Evolutionary conservation across 2,797 vertebrate species (phyloP).

Genomic region (Leptodactylus fallax): DNA sequence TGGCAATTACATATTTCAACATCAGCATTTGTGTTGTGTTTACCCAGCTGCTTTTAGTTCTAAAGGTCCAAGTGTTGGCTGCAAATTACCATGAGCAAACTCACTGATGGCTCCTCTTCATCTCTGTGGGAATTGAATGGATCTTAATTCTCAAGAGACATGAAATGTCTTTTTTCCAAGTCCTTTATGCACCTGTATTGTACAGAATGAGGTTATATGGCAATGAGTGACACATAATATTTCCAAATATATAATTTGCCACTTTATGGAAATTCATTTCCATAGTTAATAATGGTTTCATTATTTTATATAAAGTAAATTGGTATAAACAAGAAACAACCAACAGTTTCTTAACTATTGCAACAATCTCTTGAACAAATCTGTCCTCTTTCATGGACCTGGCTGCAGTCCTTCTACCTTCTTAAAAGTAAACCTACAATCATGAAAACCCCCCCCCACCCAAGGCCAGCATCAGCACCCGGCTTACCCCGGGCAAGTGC

Average conservation of each 20-base stretch:
- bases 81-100: not conserved
- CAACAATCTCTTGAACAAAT: no score
- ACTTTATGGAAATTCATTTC: not conserved
- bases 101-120: not conserved
- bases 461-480: no score
- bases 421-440: no score
- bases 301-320: no score
- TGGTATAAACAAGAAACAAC: no score
- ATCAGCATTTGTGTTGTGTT: slow-evolving; percentile 57
- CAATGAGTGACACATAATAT: not conserved
- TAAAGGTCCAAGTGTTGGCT: slow-evolving; percentile 37
- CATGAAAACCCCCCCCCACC: no score
- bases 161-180: not conserved
- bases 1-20: slow-evolving; percentile 68
- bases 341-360: no score
- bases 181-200: not conserved
- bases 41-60: slow-evolving; percentile 63
- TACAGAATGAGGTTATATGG: not conserved
- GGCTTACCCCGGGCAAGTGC: no score
- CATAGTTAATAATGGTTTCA: not conserved
- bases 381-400: no score
- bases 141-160: not conserved
- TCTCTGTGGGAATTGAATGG: not conserved
- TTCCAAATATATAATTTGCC: not conserved
- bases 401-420: no score